Conservation (phyloP, 2,888 invertebrate genomes). For the Agrotis segetum region DNA sequence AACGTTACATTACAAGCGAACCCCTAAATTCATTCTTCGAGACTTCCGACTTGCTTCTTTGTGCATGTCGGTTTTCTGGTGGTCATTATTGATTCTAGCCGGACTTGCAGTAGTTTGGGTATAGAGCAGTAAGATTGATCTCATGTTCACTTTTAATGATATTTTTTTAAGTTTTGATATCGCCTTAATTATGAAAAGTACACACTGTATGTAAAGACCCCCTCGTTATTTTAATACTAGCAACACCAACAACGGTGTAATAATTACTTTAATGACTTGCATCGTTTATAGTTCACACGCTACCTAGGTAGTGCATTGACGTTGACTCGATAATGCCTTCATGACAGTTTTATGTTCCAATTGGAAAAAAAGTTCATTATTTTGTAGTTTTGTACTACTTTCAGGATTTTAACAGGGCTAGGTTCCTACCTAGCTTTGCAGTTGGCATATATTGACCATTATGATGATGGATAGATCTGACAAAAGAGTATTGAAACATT, state of each 20-base stretch:
- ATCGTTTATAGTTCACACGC: slow-evolving; percentile 21
- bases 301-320: slow-evolving; percentile 9
- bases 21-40: too few species aligned
- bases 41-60: too few species aligned
- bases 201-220: not conserved
- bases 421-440: too few species aligned
- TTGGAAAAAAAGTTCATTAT: not conserved
- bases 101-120: too few species aligned
- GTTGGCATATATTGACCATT: too few species aligned
- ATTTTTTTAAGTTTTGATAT: not conserved
- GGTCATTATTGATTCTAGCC: too few species aligned
- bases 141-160: not conserved
- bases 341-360: slow-evolving; percentile 27
- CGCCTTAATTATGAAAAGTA: not conserved
- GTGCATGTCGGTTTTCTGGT: too few species aligned
- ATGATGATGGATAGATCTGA: too few species aligned
- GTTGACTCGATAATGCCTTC: slow-evolving; percentile 36
- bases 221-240: not conserved
- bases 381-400: too few species aligned
- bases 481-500: too few species aligned
- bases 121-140: not conserved
- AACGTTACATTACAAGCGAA: too few species aligned
- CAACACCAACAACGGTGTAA: slow-evolving; percentile 6
- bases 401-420: too few species aligned
- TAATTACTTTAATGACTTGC: slow-evolving; percentile 21